Evolutionary conservation across 1,140 invertebrate species (phyloP), one percentile per base, ranked within the genome.

Genomic region (Rhagoletis pomonella): DNA sequence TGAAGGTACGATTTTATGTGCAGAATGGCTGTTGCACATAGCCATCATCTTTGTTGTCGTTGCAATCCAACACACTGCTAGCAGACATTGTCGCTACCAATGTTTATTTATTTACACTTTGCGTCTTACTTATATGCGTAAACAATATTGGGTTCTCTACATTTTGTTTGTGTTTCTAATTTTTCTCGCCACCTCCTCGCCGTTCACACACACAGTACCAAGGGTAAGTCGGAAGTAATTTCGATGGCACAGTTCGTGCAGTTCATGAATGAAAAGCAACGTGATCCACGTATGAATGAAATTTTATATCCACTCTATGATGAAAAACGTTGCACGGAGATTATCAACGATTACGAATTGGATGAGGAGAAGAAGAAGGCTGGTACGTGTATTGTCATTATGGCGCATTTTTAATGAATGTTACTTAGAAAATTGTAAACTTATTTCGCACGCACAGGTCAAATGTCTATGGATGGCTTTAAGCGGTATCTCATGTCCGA

Each of bases 401-500:
- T 39, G 29, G 3, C 19, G 4, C 1, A 60, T 60, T 60, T 62
- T 39, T 50, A 64, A 86, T 29, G 44, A 64, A 87, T 5, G 29
- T 0, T 29, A 29, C 29, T 29, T 29, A 29, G 29, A 29, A 29
- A 29, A 4, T 50, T 42, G 50, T 10, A 55, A 0, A 55, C n/a
- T 62, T 62, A 39, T 58, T 84, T 64, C 0, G n/a, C 9, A 60
- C 58, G 81, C 86, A 3, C 47, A 93, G 92, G 95, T 91, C 96
- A 96, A 93, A 91, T 99, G 88, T 98, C 97, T 73, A 96, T 99
- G 93, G 98, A 99, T 93, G 99, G 98, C 55, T 96, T 99, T 88
- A 98, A 99, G 93, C 96, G 98, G 73, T 99, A 99, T 94, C 94
- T 99, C 77, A 99, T 99, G 98, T 99, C 98, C 0, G 99, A 99